These are phyloP conservation scores for Drosophila kurseongensis DNA, from an alignment of 1,140 invertebrate species.

Conservation along the genomic window DNA sequence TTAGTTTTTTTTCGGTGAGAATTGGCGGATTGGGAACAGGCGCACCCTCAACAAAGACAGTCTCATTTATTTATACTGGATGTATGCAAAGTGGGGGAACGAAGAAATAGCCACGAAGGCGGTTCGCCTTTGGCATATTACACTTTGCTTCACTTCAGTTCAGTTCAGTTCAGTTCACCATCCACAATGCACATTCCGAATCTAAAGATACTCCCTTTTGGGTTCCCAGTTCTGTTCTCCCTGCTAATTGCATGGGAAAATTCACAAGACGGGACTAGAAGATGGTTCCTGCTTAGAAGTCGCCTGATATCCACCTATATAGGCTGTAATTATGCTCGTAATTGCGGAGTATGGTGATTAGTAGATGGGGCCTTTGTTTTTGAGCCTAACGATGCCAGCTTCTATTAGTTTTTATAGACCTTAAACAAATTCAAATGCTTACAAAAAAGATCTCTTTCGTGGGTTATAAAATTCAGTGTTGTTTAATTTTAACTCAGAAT, in stretches of 20 bases:
- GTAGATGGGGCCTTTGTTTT: neutral
- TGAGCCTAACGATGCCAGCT: neutral
- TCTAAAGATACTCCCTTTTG: slow-evolving; percentile 31
- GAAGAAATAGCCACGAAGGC: slow-evolving; percentile 11
- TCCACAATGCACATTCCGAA: slow-evolving; percentile 61
- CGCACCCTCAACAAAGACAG: slow-evolving; percentile 40
- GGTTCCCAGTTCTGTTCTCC: slow-evolving; percentile 44
- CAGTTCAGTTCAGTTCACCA: neutral
- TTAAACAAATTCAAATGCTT: neutral
- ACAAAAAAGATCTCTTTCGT: neutral
- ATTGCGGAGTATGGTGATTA: slow-evolving; percentile 6
- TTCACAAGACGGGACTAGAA: slow-evolving; percentile 49
- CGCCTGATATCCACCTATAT: slow-evolving; percentile 27
- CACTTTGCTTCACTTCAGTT: slow-evolving; percentile 6
- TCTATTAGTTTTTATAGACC: neutral
- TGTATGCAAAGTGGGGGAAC: slow-evolving; percentile 32
- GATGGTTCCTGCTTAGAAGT: slow-evolving; percentile 43
- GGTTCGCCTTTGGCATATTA: slow-evolving; percentile 45
- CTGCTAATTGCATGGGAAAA: slow-evolving; percentile 74
- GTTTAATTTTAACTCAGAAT: too few species aligned
- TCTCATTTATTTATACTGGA: slow-evolving; percentile 19
- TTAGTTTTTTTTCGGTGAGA: slow-evolving; percentile 40
- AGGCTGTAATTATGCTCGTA: slow-evolving; percentile 12
- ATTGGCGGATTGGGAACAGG: slow-evolving; percentile 48
- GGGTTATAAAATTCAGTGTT: too few species aligned